Evolutionary conservation across 2,888 invertebrate species (phyloP).

Genomic region (Ichneumoninae sp.): DNA sequence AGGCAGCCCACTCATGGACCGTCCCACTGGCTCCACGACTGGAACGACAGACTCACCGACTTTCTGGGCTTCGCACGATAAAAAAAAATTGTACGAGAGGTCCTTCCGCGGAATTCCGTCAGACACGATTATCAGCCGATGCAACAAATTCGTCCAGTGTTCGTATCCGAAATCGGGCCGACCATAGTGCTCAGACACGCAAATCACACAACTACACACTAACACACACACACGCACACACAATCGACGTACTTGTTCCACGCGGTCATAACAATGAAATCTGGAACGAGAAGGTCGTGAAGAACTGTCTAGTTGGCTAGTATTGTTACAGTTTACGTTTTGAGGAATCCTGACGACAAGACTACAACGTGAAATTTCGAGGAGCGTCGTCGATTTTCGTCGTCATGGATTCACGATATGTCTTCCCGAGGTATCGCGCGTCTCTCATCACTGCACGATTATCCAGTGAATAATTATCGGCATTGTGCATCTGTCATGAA

Average conservation of each 20-base stretch:
- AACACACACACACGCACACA: background rate
- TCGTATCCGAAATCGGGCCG: slow-evolving; percentile 3
- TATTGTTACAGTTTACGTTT: background rate
- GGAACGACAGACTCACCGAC: slow-evolving; percentile 90
- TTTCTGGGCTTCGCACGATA: slow-evolving; percentile 89
- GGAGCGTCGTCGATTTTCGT: slow-evolving; percentile 1
- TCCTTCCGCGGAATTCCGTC: background rate
- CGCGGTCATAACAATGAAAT: background rate
- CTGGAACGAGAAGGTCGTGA: background rate
- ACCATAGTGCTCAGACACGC: background rate
- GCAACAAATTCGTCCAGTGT: slow-evolving; percentile 46
- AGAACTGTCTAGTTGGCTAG: background rate
- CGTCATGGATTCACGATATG: slow-evolving; percentile 33
- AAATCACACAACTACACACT: background rate
- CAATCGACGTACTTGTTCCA: background rate
- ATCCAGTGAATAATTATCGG: slow-evolving; percentile 8
- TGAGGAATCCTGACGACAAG: background rate
- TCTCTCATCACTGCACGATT: slow-evolving; percentile 25
- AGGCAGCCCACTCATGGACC: slow-evolving; percentile 82
- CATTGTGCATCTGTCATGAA: slow-evolving; percentile 5
- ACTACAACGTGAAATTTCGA: background rate
- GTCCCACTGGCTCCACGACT: slow-evolving; percentile 86
- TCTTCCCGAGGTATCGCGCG: slow-evolving; percentile 45
- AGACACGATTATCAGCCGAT: slow-evolving; percentile 17
- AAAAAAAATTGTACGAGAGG: slow-evolving; percentile 54